Evolutionary conservation across 2,113 vertebrate genomes (phyloP).

Genomic region (Thymallus thymallus): DNA sequence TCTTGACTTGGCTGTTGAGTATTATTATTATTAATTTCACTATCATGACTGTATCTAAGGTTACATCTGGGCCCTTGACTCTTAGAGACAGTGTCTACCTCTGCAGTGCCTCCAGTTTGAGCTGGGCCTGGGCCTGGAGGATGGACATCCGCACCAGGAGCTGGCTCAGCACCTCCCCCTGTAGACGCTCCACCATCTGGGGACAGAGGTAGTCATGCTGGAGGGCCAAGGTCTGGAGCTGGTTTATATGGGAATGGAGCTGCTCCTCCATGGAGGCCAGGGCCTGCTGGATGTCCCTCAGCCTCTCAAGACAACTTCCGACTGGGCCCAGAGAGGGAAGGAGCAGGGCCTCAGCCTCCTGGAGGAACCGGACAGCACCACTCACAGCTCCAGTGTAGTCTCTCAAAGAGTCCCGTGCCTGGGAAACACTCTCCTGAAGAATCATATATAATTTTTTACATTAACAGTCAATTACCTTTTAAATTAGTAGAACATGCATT

Average conservation of each 20-base stretch:
- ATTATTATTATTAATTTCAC: background rate
- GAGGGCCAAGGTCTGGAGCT: constrained; percentile 65
- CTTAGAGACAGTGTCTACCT: constrained; percentile 53
- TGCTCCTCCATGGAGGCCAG: constrained; percentile 60
- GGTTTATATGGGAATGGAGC: constrained; percentile 67
- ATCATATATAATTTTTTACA: background rate
- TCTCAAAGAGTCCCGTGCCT: constrained; percentile 64
- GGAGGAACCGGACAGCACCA: constrained; percentile 55
- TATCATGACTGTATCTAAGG: background rate
- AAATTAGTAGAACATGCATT: background rate
- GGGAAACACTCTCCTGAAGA: constrained; percentile 70
- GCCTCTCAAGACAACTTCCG: constrained; percentile 47
- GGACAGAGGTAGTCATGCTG: constrained; percentile 63
- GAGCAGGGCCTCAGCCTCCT: constrained; percentile 61
- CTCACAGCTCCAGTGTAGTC: constrained; percentile 64
- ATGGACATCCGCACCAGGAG: constrained; percentile 69
- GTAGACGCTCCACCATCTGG: constrained; percentile 61
- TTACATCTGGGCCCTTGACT: background rate
- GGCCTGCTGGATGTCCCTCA: constrained; percentile 49
- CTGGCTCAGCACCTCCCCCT: constrained; percentile 68
- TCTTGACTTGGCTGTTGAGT: background rate
- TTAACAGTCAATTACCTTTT: background rate
- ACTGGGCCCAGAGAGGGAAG: constrained; percentile 49
- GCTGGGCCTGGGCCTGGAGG: constrained; percentile 68
- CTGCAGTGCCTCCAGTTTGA: constrained; percentile 57